phyloP scores from a whole-genome alignment of 64 coral and sea anemone genomes.

The Stylophora pistillata region DNA sequence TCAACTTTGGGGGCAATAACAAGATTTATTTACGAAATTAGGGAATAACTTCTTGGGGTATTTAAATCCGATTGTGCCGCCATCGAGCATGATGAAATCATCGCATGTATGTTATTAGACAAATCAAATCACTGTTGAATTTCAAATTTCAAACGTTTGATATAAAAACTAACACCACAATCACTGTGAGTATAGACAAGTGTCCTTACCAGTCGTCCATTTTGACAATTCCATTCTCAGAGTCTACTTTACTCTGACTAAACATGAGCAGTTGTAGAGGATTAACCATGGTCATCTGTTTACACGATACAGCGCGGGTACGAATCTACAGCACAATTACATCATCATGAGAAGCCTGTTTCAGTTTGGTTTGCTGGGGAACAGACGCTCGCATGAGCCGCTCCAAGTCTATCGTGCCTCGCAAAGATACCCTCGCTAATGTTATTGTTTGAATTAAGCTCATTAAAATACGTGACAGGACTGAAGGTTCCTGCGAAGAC shows the following conservation, averaged over 20 bases:
- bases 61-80: no score
- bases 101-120: no score
- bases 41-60: no score
- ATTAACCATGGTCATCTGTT: constrained; percentile 99
- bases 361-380: neutral
- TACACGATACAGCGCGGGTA: constrained; percentile 96
- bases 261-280: constrained; percentile 86
- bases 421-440: no score
- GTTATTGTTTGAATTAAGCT: no score
- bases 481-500: no score
- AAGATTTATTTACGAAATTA: no score
- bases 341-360: neutral
- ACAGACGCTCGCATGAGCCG: neutral
- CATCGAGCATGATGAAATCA: no score
- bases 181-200: neutral
- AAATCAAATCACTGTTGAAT: neutral
- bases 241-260: constrained; percentile 87
- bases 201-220: constrained; percentile 89
- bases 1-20: no score
- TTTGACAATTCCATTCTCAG: constrained; percentile 78
- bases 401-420: no score
- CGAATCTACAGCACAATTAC: constrained; percentile 64
- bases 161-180: neutral
- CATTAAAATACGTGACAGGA: no score
- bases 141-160: neutral